A percentile compares a stretch with the other conserved stretches of the same genome.
These are phyloP conservation scores for Talpa occidentalis DNA, from an alignment of 2,113 vertebrate species.

Conservation along the genomic window DNA sequence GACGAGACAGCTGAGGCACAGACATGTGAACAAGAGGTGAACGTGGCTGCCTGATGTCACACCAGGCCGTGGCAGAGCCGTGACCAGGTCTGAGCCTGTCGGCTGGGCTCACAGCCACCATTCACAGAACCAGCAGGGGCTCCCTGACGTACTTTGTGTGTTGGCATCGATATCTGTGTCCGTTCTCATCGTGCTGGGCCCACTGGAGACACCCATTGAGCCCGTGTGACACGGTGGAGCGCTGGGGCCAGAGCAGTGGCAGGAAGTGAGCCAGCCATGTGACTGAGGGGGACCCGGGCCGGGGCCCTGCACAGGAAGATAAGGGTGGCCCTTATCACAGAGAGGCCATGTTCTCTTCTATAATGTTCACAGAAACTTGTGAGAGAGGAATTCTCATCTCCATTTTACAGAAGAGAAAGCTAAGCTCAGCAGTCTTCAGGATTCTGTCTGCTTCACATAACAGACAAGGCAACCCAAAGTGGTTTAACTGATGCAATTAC, in stretches of 20 bases:
- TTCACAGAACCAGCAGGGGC: rapidly evolving
- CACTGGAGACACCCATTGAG: not conserved
- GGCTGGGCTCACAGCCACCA: not conserved
- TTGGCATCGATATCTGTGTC: rapidly evolving
- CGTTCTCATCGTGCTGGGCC: rapidly evolving
- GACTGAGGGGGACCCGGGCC: rapidly evolving
- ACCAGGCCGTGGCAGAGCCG: rapidly evolving
- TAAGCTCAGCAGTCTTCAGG: not conserved
- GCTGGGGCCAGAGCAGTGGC: not conserved
- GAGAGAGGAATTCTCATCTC: not conserved
- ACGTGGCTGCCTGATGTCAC: rapidly evolving
- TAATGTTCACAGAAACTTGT: rapidly evolving
- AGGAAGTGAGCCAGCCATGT: not conserved
- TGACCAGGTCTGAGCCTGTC: not conserved
- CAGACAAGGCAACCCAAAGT: not conserved
- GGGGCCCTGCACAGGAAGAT: not conserved
- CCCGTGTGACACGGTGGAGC: not conserved
- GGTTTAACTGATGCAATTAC: not conserved
- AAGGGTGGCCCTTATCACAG: rapidly evolving
- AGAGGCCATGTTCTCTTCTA: not conserved
- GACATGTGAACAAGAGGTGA: no score
- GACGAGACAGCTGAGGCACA: not conserved
- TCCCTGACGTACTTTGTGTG: not conserved
- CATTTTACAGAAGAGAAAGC: not conserved
- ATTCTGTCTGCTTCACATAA: not conserved